A percentile compares a stretch with the other conserved stretches of the same genome.
These are phyloP conservation scores for Lamellibrachia columna DNA, from an alignment of 2,888 invertebrate species.

Conservation along the genomic window DNA sequence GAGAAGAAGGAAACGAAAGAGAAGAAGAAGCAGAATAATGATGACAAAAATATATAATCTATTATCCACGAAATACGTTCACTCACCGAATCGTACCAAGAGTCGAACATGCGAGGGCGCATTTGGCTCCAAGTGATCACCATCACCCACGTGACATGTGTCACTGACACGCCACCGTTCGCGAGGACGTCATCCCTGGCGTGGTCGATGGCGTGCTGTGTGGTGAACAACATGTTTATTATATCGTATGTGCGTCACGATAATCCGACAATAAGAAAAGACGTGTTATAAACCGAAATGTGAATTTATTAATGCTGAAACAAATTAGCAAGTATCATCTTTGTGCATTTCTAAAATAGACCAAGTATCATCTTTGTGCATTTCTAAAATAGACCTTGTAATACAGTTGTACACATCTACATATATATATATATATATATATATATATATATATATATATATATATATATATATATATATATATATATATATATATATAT, in stretches of 20 bases:
- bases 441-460: too few species aligned
- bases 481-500: too few species aligned
- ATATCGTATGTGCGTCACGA: neutral
- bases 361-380: too few species aligned
- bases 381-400: too few species aligned
- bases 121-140: slow-evolving; percentile 14
- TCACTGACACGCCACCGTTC: neutral
- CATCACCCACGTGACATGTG: neutral
- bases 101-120: neutral
- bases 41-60: neutral
- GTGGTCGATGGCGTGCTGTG: neutral
- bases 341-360: too few species aligned
- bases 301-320: too few species aligned
- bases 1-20: neutral
- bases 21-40: too few species aligned
- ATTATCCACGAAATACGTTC: neutral
- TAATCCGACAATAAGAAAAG: neutral
- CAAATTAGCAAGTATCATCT: too few species aligned
- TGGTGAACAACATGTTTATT: neutral
- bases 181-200: neutral
- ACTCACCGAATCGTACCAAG: neutral
- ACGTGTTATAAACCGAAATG: too few species aligned
- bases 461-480: too few species aligned
- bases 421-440: too few species aligned
- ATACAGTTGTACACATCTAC: too few species aligned